Evolutionary conservation across 2,113 vertebrate genomes (phyloP).

Genomic region (Tychaedon coryphoeus): DNA sequence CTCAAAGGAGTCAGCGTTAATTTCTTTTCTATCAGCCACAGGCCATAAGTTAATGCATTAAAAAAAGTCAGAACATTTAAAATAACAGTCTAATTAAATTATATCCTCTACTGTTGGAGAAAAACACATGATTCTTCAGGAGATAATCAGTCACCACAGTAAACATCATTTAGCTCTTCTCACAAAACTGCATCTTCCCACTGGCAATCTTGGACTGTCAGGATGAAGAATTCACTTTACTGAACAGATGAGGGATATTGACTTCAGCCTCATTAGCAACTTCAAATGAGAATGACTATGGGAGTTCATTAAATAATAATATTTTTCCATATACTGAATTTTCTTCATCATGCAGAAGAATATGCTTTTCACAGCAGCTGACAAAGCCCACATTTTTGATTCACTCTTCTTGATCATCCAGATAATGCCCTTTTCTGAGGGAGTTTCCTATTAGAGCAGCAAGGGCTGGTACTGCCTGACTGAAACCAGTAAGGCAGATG

Average conservation of each 20-base stretch:
- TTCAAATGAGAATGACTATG: slow-evolving; percentile 58
- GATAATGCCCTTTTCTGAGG: not conserved
- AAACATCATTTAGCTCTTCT: slow-evolving; percentile 60
- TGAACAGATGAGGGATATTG: slow-evolving; percentile 42
- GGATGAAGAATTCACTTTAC: slow-evolving; percentile 53
- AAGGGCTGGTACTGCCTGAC: not conserved
- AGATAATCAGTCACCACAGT: slow-evolving; percentile 57
- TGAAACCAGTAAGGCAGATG: not conserved
- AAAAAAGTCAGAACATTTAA: slow-evolving; percentile 69
- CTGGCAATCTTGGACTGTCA: slow-evolving; percentile 51
- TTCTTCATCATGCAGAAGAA: not conserved
- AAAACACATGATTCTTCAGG: slow-evolving; percentile 58
- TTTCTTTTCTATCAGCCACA: slow-evolving; percentile 70
- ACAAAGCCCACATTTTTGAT: not conserved
- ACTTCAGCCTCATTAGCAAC: slow-evolving; percentile 54
- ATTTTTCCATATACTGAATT: slow-evolving; percentile 32
- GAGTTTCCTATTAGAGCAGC: not conserved
- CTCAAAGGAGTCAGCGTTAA: slow-evolving; percentile 61
- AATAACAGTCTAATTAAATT: slow-evolving; percentile 75
- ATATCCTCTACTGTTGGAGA: slow-evolving; percentile 69
- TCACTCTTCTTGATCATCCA: not conserved
- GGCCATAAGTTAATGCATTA: slow-evolving; percentile 70
- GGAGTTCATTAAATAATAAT: slow-evolving; percentile 56
- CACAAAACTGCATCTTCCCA: slow-evolving; percentile 49
- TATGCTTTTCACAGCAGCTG: not conserved